phyloP scores from a whole-genome alignment of 2,888 invertebrate genomes.

The Conchocele bisecta region DNA sequence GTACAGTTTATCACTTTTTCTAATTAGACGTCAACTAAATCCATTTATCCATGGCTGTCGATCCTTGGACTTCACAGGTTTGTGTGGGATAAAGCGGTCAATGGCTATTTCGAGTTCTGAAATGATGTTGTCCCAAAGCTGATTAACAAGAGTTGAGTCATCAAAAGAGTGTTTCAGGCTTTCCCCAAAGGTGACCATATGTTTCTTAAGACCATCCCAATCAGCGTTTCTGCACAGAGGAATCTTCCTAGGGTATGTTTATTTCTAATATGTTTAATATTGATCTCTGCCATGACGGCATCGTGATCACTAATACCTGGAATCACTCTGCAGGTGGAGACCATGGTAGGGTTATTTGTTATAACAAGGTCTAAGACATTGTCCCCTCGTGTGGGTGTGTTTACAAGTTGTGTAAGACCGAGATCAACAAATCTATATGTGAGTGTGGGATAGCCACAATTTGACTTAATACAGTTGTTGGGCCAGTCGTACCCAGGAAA shows the following conservation, averaged over 20 bases:
- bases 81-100: neutral
- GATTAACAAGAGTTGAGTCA: neutral
- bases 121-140: neutral
- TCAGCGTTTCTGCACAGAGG: neutral
- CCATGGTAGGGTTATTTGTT: conserved; percentile 4
- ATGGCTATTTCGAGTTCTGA: neutral
- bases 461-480: neutral
- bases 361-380: conserved; percentile 1
- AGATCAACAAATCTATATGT: conserved; percentile 5
- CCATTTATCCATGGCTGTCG: too few relatives aligned
- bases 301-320: conserved; percentile 5
- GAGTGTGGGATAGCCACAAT: conserved; percentile 2
- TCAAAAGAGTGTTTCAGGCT: neutral
- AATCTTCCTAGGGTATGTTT: conserved; percentile 10
- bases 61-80: too few relatives aligned
- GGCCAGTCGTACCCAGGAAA: conserved; percentile 12
- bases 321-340: conserved; percentile 2
- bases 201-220: conserved; percentile 10
- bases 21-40: too few relatives aligned
- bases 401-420: neutral
- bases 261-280: conserved; percentile 5
- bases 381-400: conserved; percentile 2
- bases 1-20: too few relatives aligned
- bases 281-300: neutral
- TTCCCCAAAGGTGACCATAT: neutral